These are phyloP conservation scores for Microctonus aethiopoides DNA, from an alignment of 2,888 invertebrate species.

Conservation along the genomic window DNA sequence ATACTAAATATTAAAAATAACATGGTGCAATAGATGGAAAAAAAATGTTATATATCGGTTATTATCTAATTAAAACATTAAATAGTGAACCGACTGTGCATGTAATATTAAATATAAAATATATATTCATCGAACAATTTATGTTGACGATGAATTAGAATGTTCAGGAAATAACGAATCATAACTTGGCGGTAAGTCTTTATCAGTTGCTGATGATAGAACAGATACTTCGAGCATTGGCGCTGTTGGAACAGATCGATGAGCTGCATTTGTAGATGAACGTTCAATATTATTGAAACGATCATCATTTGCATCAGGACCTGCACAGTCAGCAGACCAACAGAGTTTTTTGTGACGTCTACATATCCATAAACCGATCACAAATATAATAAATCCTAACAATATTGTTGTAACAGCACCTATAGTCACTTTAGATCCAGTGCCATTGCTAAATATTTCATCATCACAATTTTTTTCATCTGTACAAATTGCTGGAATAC, in stretches of 20 bases:
- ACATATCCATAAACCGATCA: slow-evolving; percentile 68
- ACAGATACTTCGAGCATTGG: slow-evolving; percentile 63
- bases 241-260: slow-evolving; percentile 56
- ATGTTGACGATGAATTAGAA: slow-evolving; percentile 51
- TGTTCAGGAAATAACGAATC: slow-evolving; percentile 70
- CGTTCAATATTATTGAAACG: slow-evolving; percentile 48
- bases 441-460: slow-evolving; percentile 49
- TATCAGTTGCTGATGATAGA: slow-evolving; percentile 64
- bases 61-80: slow-evolving; percentile 62
- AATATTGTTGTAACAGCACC: slow-evolving; percentile 68
- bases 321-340: slow-evolving; percentile 68
- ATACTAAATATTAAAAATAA: background rate
- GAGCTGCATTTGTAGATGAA: slow-evolving; percentile 50
- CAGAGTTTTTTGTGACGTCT: slow-evolving; percentile 68
- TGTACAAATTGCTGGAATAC: slow-evolving; percentile 65
- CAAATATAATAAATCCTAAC: slow-evolving; percentile 68
- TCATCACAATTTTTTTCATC: slow-evolving; percentile 66
- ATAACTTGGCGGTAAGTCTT: slow-evolving; percentile 71
- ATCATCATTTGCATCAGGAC: slow-evolving; percentile 51
- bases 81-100: slow-evolving; percentile 41
- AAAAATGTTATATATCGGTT: too few relatives aligned
- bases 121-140: slow-evolving; percentile 30
- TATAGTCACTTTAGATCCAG: slow-evolving; percentile 67
- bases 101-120: background rate
- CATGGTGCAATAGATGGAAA: too few relatives aligned